Conservation (phyloP, 2,888 invertebrate genomes). For the Drosophila meridionalis region DNA sequence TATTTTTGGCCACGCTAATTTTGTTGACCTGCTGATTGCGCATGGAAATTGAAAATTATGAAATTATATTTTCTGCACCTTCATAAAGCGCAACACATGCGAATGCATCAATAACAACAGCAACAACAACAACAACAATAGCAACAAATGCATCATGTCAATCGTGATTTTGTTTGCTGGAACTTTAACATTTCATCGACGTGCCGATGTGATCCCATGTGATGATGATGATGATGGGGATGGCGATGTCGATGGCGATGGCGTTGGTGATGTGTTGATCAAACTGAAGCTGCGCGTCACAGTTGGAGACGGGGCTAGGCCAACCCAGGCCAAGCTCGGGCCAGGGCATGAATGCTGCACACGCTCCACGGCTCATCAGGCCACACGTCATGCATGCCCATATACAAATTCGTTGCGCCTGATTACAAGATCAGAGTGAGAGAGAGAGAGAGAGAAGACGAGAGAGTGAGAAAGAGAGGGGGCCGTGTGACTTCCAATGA, state of each 20-base stretch:
- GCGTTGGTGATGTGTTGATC: conserved; percentile 59
- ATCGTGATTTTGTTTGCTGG: conserved; percentile 81
- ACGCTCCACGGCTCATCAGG: conserved; percentile 73
- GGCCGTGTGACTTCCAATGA: conserved; percentile 73
- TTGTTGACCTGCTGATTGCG: conserved; percentile 79
- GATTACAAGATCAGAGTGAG: conserved; percentile 72
- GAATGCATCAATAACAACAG: conserved; percentile 48
- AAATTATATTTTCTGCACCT: conserved; percentile 78
- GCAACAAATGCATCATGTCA: conserved; percentile 76
- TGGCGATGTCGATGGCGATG: conserved; percentile 15
- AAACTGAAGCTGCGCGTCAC: conserved; percentile 37
- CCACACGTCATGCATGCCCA: conserved; percentile 82
- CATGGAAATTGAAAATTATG: conserved; percentile 81
- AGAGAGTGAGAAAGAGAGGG: conserved; percentile 4
- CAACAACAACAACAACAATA: conserved; percentile 33
- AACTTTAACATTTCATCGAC: conserved; percentile 81
- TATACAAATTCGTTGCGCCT: conserved; percentile 81
- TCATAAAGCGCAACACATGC: conserved; percentile 57
- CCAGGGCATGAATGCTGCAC: conserved; percentile 62
- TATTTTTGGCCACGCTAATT: conserved; percentile 79
- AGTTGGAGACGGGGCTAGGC: conserved; percentile 40
- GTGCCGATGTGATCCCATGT: conserved; percentile 70
- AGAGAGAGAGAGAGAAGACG: background rate
- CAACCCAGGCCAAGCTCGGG: conserved; percentile 24
- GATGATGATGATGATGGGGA: conserved; percentile 46